These are phyloP conservation scores for Microctenopoma lineatum DNA, from an alignment of 2,797 vertebrate species.

Conservation along the genomic window DNA sequence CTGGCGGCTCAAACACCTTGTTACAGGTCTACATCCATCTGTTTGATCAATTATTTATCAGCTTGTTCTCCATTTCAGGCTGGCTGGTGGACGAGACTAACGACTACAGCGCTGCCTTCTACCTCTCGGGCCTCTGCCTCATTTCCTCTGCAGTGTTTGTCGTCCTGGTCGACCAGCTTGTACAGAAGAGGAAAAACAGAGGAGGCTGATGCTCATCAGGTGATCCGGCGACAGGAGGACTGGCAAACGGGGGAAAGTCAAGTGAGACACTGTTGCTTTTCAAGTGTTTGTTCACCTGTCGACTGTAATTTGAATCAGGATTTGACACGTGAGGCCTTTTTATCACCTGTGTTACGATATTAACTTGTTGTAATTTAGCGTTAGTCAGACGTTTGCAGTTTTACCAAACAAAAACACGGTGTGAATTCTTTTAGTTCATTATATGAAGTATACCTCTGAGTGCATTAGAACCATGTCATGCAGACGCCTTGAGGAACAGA, in stretches of 20 bases:
- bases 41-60: conserved; percentile 26
- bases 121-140: conserved; percentile 74
- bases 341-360: not conserved
- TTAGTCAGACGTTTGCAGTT: not conserved
- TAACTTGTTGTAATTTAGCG: too few relatives aligned
- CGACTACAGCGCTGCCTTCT: conserved; percentile 71
- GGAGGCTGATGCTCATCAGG: not conserved
- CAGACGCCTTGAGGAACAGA: too few relatives aligned
- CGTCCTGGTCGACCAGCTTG: conserved; percentile 63
- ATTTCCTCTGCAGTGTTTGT: conserved; percentile 68
- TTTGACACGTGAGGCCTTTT: not conserved
- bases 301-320: too few relatives aligned
- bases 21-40: too few relatives aligned
- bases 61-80: conserved; percentile 52
- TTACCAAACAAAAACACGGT: too few relatives aligned
- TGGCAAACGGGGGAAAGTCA: not conserved
- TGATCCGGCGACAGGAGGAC: not conserved
- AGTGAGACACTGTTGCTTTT: conserved; percentile 10
- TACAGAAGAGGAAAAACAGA: conserved; percentile 51
- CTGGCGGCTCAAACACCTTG: not conserved
- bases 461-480: too few relatives aligned
- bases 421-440: not conserved
- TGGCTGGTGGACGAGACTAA: conserved; percentile 74
- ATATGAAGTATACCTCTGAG: not conserved
- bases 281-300: not conserved